A percentile compares a stretch with the other conserved stretches of the same genome.
These are phyloP conservation scores for Hybognathus amarus DNA, from an alignment of 2,797 vertebrate genomes.

Conservation along the genomic window DNA sequence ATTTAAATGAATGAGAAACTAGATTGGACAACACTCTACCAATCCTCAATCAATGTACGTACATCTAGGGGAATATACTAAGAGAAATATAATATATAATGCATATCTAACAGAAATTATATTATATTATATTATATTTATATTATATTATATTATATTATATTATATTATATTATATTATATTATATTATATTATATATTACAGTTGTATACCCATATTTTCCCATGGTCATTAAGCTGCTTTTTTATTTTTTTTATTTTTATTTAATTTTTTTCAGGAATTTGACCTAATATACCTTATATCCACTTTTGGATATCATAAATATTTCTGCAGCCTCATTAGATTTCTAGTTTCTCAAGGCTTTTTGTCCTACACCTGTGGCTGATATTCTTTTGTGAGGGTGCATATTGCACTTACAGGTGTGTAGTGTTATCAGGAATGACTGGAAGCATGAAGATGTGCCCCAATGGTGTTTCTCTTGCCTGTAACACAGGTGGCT, in stretches of 20 bases:
- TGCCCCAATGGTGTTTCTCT: slow-evolving; percentile 25
- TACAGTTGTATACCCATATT: too few relatives aligned
- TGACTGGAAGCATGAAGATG: slow-evolving; percentile 39
- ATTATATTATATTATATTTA: not conserved
- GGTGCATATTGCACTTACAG: slow-evolving; percentile 7
- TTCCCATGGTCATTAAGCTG: too few relatives aligned
- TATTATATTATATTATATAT: too few relatives aligned
- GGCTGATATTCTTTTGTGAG: slow-evolving; percentile 7
- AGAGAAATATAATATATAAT: too few relatives aligned
- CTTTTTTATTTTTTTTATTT: too few relatives aligned
- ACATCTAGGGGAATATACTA: not conserved
- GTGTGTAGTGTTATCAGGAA: slow-evolving; percentile 52
- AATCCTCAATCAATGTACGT: not conserved
- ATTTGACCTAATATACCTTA: too few relatives aligned
- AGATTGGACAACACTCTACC: not conserved
- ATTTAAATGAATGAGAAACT: slow-evolving; percentile 11
- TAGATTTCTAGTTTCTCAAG: not conserved
- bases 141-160: not conserved
- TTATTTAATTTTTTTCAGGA: too few relatives aligned
- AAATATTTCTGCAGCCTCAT: not conserved
- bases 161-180: not conserved
- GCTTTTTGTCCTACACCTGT: slow-evolving; percentile 8
- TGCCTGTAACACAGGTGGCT: slow-evolving; percentile 29
- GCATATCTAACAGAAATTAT: too few relatives aligned
- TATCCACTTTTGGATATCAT: not conserved